Evolutionary conservation across 2,888 invertebrate species (phyloP).

Genomic region (Spilarctia lutea): DNA sequence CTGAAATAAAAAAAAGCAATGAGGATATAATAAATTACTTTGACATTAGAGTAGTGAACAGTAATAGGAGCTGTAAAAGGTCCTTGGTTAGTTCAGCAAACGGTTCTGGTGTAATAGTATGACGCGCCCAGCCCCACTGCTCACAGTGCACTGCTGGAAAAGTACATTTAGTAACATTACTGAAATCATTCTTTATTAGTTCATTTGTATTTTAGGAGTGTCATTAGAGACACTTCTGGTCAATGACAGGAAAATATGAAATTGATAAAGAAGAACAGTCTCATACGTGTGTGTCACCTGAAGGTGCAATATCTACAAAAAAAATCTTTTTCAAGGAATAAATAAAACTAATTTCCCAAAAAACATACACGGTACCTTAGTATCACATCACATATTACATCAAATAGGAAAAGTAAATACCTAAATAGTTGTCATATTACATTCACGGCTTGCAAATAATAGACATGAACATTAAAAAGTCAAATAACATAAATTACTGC

Average conservation of each 20-base stretch:
- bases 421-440: background rate
- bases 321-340: too few species aligned
- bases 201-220: background rate
- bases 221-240: background rate
- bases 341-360: background rate
- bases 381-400: background rate
- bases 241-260: background rate
- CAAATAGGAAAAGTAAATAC: background rate
- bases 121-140: background rate
- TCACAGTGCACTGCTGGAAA: background rate
- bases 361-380: background rate
- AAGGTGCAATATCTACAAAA: too few species aligned
- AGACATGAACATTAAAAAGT: background rate
- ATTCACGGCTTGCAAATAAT: background rate
- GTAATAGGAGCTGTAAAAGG: background rate
- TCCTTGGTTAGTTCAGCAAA: background rate
- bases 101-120: background rate
- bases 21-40: conserved; percentile 1
- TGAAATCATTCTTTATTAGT: background rate
- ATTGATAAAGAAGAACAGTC: background rate
- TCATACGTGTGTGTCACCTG: background rate
- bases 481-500: background rate
- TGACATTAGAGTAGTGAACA: conserved; percentile 5
- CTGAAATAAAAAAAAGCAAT: background rate
- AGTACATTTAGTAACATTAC: background rate